Conservation (phyloP, 2,113 vertebrate species). For the Thamnaconus septentrionalis region DNA sequence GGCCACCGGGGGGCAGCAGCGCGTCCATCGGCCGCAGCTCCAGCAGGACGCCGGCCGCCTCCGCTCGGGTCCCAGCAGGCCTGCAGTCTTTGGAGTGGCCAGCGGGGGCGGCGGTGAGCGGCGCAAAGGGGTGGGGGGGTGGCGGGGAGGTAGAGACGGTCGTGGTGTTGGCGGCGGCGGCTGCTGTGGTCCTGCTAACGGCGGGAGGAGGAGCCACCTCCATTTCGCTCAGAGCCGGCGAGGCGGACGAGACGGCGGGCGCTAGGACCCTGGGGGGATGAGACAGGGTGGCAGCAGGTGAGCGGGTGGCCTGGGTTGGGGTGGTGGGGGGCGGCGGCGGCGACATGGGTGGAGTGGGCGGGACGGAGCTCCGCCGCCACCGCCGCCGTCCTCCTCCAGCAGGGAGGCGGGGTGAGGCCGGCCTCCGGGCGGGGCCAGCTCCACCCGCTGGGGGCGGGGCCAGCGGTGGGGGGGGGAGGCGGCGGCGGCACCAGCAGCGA, state of each 20-base stretch:
- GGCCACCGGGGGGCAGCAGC: slow-evolving; percentile 76
- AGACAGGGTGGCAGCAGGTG: slow-evolving; percentile 52
- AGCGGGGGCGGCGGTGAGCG: slow-evolving; percentile 12
- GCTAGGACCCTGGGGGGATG: slow-evolving; percentile 61
- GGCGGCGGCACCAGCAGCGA: slow-evolving; percentile 57
- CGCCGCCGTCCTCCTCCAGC: slow-evolving; percentile 85
- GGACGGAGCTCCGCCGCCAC: slow-evolving; percentile 82
- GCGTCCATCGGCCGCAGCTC: slow-evolving; percentile 84
- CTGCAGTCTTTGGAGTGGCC: slow-evolving; percentile 73
- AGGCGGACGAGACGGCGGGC: slow-evolving; percentile 71
- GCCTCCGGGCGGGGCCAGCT: slow-evolving; percentile 75
- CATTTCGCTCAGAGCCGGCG: slow-evolving; percentile 88
- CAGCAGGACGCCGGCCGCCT: slow-evolving; percentile 65
- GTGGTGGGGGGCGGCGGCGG: slow-evolving; percentile 57
- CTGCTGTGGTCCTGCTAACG: slow-evolving; percentile 67
- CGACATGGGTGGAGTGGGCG: slow-evolving; percentile 67
- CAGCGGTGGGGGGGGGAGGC: slow-evolving; percentile 70
- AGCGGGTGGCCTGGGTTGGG: slow-evolving; percentile 71
- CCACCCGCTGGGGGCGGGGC: slow-evolving; percentile 30
- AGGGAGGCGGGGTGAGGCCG: slow-evolving; percentile 94
- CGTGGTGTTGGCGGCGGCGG: slow-evolving; percentile 80
- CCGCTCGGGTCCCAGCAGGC: slow-evolving; percentile 74
- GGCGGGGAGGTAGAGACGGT: slow-evolving; percentile 77
- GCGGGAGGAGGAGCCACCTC: slow-evolving; percentile 82
- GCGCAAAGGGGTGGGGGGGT: slow-evolving; percentile 42